These are phyloP conservation scores for Chelonus formosanus DNA, from an alignment of 2,888 invertebrate species.

Conservation along the genomic window DNA sequence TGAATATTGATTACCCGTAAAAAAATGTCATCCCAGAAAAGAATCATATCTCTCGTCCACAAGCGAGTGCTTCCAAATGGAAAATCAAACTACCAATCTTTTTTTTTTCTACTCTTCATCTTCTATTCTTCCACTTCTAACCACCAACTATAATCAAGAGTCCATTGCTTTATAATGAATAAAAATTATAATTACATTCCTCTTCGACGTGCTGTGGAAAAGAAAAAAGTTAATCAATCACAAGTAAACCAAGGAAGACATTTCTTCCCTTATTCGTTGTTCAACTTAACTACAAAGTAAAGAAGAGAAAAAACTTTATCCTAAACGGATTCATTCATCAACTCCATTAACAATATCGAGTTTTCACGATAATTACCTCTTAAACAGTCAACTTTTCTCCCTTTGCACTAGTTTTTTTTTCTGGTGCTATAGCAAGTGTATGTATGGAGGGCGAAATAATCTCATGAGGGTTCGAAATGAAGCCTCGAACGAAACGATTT, in stretches of 20 bases:
- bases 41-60: conserved; percentile 64
- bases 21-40: conserved; percentile 45
- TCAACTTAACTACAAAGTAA: conserved; percentile 20
- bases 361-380: conserved; percentile 34
- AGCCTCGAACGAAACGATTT: conserved; percentile 52
- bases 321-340: conserved; percentile 17
- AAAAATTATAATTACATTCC: conserved; percentile 65
- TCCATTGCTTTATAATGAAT: conserved; percentile 55
- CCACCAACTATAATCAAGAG: conserved; percentile 14
- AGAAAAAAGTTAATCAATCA: conserved; percentile 64
- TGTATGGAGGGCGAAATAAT: conserved; percentile 6
- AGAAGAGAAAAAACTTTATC: conserved; percentile 25
- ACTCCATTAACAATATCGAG: conserved; percentile 34
- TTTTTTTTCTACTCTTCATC: conserved; percentile 43
- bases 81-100: conserved; percentile 57
- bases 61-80: conserved; percentile 60
- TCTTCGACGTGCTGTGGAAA: conserved; percentile 53
- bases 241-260: conserved; percentile 43
- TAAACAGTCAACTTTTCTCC: conserved; percentile 17
- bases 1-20: conserved; percentile 61
- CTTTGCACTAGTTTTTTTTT: neutral
- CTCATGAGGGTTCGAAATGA: conserved; percentile 38
- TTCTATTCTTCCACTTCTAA: conserved; percentile 21
- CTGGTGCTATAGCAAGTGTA: neutral
- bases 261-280: conserved; percentile 28